Evolutionary conservation across 2,888 invertebrate genomes (phyloP).

Genomic region (Leptopilina drosophilae): DNA sequence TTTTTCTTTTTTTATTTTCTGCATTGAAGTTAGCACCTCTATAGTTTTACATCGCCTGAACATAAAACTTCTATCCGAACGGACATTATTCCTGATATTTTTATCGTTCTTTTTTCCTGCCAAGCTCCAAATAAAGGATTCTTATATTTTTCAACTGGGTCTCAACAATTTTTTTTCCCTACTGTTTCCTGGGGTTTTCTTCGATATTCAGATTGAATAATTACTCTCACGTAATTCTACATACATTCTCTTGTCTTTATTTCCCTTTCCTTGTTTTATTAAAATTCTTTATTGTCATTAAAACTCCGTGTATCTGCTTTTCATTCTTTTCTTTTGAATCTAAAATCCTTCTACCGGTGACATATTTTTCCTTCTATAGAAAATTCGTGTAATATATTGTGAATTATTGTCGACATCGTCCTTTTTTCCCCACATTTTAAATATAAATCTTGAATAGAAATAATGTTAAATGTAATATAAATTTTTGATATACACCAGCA

Average conservation of each 20-base stretch:
- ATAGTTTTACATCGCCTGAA: conserved; percentile 20
- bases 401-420: background rate
- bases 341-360: no score
- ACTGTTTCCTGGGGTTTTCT: background rate
- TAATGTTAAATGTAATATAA: background rate
- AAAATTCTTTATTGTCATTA: background rate
- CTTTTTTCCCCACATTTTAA: background rate
- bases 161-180: background rate
- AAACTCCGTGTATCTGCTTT: no score
- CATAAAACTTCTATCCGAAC: conserved; percentile 28
- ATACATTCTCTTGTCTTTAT: background rate
- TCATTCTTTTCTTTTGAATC: no score
- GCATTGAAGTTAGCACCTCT: conserved; percentile 22
- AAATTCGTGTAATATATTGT: no score
- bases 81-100: conserved; percentile 27
- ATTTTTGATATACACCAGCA: background rate
- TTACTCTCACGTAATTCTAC: conserved; percentile 1
- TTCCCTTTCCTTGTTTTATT: background rate
- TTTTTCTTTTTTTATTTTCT: background rate
- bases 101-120: conserved; percentile 22
- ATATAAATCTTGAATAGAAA: background rate
- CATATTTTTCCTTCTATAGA: no score
- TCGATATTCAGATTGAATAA: conserved; percentile 13
- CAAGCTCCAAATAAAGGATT: conserved; percentile 10
- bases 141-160: conserved; percentile 10